Percentiles rank a stretch among this genome's conserved stretches.
phyloP scores from a whole-genome alignment of 2,113 vertebrate genomes.

The Sander vitreus region DNA sequence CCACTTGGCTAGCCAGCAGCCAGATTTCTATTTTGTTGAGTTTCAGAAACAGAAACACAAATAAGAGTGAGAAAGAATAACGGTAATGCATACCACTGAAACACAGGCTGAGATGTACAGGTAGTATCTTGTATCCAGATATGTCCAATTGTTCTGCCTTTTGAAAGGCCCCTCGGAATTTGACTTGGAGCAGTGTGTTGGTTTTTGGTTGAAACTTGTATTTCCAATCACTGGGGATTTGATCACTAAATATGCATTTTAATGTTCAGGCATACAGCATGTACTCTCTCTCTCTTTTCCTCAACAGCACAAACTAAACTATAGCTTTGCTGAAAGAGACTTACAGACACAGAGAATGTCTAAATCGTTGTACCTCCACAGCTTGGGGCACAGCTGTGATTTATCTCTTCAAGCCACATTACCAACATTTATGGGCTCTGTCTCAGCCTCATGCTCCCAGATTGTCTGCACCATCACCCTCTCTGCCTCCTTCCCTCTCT shows the following conservation, averaged over 20 bases:
- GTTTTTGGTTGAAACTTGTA: not conserved
- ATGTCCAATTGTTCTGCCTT: not conserved
- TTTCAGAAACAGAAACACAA: not conserved
- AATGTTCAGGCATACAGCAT: not conserved
- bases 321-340: conserved; percentile 14
- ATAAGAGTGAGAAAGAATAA: not conserved
- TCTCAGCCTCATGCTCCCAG: conserved; percentile 21
- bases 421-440: conserved; percentile 26
- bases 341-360: not conserved
- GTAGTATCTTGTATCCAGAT: not conserved
- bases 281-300: not conserved
- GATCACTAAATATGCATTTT: not conserved
- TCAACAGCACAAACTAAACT: not conserved
- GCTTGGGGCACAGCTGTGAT: conserved; percentile 6
- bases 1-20: not conserved
- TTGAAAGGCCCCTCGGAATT: not conserved
- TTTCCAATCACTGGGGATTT: not conserved
- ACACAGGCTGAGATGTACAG: not conserved
- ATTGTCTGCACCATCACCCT: conserved; percentile 9
- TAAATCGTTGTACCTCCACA: conserved; percentile 12
- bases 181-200: not conserved
- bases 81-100: not conserved
- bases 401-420: conserved; percentile 45
- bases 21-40: too few species aligned
- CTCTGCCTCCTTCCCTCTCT: not conserved